Conservation (phyloP, 2,113 vertebrate species). For the Sphaerodactylus townsendi region DNA sequence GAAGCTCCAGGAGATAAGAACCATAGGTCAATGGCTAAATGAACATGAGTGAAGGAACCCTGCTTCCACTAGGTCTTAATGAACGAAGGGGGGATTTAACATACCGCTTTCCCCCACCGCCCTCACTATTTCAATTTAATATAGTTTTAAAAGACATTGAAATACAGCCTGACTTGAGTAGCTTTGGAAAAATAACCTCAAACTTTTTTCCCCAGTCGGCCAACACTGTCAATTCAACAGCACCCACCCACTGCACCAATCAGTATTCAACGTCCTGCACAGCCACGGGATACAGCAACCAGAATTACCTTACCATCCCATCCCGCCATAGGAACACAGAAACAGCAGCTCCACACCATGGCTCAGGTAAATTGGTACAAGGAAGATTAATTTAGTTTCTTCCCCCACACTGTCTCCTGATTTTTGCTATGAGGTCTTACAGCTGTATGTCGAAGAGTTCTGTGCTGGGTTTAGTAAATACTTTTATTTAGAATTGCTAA, state of each 20-base stretch:
- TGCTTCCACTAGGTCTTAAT: no score
- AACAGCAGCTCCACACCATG: conserved; percentile 92
- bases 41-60: no score
- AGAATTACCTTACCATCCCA: conserved; percentile 93
- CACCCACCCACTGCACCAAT: conserved; percentile 86
- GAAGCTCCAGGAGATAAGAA: no score
- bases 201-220: conserved; percentile 73
- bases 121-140: no score
- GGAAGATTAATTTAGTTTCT: rapidly evolving
- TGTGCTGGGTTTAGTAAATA: rapidly evolving
- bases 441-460: neutral
- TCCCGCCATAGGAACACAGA: conserved; percentile 87
- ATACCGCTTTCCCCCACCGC: no score
- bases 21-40: no score
- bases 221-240: conserved; percentile 89
- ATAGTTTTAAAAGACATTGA: no score
- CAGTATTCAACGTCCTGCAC: conserved; percentile 90
- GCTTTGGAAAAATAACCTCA: neutral
- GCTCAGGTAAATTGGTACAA: conserved; percentile 79
- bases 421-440: neutral
- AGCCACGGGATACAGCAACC: conserved; percentile 82
- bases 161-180: neutral
- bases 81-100: no score
- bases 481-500: neutral
- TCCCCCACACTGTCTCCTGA: neutral